Conservation (phyloP, 2,888 invertebrate species). For the Lissocephala sabroskyi region DNA sequence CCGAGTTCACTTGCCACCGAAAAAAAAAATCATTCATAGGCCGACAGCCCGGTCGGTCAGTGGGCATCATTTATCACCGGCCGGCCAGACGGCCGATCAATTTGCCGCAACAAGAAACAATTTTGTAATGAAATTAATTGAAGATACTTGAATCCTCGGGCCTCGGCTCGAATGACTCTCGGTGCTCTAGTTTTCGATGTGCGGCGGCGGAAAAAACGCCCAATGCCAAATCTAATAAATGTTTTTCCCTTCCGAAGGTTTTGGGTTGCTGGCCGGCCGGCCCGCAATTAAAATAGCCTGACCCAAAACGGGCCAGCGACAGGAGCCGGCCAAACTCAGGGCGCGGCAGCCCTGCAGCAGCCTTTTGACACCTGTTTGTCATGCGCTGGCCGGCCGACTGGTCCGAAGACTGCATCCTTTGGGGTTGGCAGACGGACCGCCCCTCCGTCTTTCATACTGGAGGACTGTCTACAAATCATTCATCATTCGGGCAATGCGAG, state of each 20-base stretch:
- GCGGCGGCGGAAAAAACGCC: constrained; percentile 19
- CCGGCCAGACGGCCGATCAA: constrained; percentile 10
- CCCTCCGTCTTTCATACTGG: neutral
- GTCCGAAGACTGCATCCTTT: constrained; percentile 2
- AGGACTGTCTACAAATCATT: constrained; percentile 61
- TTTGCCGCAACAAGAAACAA: constrained; percentile 27
- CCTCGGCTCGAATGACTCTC: constrained; percentile 1
- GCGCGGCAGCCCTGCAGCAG: constrained; percentile 16
- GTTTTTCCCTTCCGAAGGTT: constrained; percentile 13
- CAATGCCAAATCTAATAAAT: constrained; percentile 46
- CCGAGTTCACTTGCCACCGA: no score
- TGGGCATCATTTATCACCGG: neutral
- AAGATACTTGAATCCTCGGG: constrained; percentile 1
- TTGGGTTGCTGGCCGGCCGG: neutral
- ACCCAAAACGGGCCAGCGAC: neutral
- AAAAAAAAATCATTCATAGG: constrained; percentile 20
- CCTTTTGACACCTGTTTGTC: constrained; percentile 65
- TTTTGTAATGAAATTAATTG: constrained; percentile 62
- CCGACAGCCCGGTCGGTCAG: neutral
- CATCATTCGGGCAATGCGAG: constrained; percentile 48
- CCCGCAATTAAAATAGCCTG: constrained; percentile 3
- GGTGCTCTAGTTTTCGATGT: constrained; percentile 39
- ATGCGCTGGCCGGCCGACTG: constrained; percentile 20
- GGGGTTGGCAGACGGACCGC: neutral
- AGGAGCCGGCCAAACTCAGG: neutral